phyloP scores from a whole-genome alignment of 2,888 invertebrate genomes.

The Osedax fenrisi region DNA sequence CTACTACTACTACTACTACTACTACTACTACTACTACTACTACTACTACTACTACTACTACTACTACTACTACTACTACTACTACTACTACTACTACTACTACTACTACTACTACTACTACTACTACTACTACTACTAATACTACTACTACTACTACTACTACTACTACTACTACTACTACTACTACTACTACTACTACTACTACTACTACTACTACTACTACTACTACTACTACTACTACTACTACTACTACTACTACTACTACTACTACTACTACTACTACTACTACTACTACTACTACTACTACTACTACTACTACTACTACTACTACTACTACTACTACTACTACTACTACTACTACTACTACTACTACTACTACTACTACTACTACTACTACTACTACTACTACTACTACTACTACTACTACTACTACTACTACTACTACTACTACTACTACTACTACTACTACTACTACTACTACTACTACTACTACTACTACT shows the following conservation, averaged over 20 bases:
- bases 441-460: background rate
- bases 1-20: no score
- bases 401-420: background rate
- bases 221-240: background rate
- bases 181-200: background rate
- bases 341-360: slow-evolving; percentile 7
- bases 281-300: slow-evolving; percentile 5
- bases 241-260: background rate
- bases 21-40: background rate
- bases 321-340: slow-evolving; percentile 14
- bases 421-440: background rate
- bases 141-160: no score
- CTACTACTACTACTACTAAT: no score
- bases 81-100: no score
- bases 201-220: background rate
- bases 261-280: slow-evolving; percentile 3
- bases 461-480: background rate
- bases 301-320: slow-evolving; percentile 11
- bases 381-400: background rate
- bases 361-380: slow-evolving; percentile 6
- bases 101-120: no score
- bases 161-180: slow-evolving; percentile 1
- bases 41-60: slow-evolving; percentile 5
- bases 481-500: background rate
- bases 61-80: no score